These are phyloP conservation scores for Globodera ellingtonae DNA, from an alignment of 1,140 invertebrate species.

Conservation along the genomic window DNA sequence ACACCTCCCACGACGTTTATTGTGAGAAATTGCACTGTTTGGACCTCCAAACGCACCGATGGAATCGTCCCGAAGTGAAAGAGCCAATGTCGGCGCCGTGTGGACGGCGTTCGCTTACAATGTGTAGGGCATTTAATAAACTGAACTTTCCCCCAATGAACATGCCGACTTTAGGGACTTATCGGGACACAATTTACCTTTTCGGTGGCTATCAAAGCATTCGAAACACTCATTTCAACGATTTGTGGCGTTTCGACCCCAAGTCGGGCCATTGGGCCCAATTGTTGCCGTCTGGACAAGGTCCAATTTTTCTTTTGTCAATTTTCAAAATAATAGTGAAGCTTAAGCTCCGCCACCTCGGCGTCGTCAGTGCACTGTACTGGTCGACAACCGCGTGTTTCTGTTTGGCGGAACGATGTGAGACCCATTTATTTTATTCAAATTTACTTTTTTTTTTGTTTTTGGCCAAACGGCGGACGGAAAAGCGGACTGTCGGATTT, in stretches of 20 bases:
- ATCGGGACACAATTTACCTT: constrained; percentile 78
- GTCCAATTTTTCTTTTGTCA: background rate
- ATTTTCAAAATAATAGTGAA: background rate
- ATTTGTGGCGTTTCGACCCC: constrained; percentile 76
- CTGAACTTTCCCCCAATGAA: constrained; percentile 47
- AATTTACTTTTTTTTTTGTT: background rate
- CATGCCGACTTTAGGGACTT: constrained; percentile 71
- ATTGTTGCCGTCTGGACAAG: constrained; percentile 43
- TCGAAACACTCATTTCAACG: constrained; percentile 77
- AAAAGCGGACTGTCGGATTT: constrained; percentile 42
- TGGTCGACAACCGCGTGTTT: constrained; percentile 75
- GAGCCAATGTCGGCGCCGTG: constrained; percentile 69
- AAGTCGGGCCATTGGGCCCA: constrained; percentile 43
- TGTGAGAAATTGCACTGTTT: constrained; percentile 78
- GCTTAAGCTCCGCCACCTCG: constrained; percentile 71
- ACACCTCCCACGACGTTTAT: constrained; percentile 75
- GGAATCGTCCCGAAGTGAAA: constrained; percentile 72
- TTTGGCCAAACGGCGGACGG: constrained; percentile 31
- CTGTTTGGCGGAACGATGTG: constrained; percentile 82
- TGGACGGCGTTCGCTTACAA: constrained; percentile 82
- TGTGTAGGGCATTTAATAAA: constrained; percentile 71
- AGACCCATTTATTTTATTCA: background rate
- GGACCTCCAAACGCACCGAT: constrained; percentile 74
- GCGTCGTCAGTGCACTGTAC: constrained; percentile 78
- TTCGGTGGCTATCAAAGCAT: constrained; percentile 85